Conservation (phyloP, 2,797 vertebrate genomes). For the Hydrocynus forskahlii region DNA sequence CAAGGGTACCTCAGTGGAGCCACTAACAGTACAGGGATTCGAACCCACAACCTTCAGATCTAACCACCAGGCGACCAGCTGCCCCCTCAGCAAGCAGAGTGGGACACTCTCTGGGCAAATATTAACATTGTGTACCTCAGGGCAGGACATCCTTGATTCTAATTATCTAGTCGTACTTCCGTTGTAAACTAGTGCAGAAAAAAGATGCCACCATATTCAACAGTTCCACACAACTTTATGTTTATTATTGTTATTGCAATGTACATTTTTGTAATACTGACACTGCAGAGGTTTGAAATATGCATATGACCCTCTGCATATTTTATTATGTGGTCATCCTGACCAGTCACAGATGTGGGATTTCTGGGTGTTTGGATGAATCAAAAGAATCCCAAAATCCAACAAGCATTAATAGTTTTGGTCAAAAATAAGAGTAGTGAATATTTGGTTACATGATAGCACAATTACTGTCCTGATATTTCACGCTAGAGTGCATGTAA, state of each 20-base stretch:
- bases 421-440: too few species aligned
- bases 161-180: not conserved
- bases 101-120: conserved; percentile 22
- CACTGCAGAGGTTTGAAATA: not conserved
- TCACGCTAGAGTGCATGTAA: too few species aligned
- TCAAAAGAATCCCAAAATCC: not conserved
- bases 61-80: too few species aligned
- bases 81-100: conserved; percentile 19
- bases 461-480: too few species aligned
- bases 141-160: not conserved
- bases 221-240: too few species aligned
- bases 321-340: not conserved
- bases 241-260: not conserved
- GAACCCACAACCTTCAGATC: too few species aligned
- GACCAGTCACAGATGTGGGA: not conserved
- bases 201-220: not conserved
- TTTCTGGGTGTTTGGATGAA: not conserved
- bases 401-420: too few species aligned
- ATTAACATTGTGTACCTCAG: not conserved
- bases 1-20: too few species aligned
- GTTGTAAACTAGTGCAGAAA: not conserved
- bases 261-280: not conserved
- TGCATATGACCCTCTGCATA: not conserved
- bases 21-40: too few species aligned
- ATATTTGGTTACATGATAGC: too few species aligned